These are phyloP conservation scores for Eupeodes corollae DNA, from an alignment of 1,140 invertebrate species.

Conservation along the genomic window DNA sequence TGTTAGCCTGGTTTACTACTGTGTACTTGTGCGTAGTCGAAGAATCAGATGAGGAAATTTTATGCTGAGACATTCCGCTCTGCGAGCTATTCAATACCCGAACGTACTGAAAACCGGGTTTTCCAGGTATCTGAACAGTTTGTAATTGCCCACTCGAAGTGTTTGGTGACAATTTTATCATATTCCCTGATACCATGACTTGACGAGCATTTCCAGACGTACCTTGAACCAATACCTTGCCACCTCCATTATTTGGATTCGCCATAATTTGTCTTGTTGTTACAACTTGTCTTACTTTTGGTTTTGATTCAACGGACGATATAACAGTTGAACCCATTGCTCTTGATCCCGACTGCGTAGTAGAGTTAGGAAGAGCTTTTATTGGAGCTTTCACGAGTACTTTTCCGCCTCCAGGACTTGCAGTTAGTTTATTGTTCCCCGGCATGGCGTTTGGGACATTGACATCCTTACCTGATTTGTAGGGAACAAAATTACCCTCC, in stretches of 20 bases:
- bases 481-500: constrained; percentile 22
- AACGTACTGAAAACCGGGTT: constrained; percentile 29
- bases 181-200: constrained; percentile 23
- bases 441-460: constrained; percentile 13
- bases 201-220: constrained; percentile 16
- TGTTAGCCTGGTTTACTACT: not conserved
- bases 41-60: too few species aligned
- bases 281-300: not conserved
- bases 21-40: not conserved
- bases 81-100: constrained; percentile 15
- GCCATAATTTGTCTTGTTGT: not conserved
- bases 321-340: not conserved
- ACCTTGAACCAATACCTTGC: constrained; percentile 23
- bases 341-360: not conserved
- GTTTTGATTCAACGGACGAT: not conserved
- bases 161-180: constrained; percentile 28
- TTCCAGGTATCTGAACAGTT: constrained; percentile 24
- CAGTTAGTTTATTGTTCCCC: constrained; percentile 5
- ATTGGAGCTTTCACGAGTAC: not conserved
- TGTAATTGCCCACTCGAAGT: constrained; percentile 13
- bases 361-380: not conserved
- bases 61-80: not conserved
- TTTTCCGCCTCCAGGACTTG: not conserved
- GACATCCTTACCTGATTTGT: not conserved
- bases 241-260: constrained; percentile 2